phyloP scores from a whole-genome alignment of 2,888 invertebrate species.

The Synanthedon vespiformis region DNA sequence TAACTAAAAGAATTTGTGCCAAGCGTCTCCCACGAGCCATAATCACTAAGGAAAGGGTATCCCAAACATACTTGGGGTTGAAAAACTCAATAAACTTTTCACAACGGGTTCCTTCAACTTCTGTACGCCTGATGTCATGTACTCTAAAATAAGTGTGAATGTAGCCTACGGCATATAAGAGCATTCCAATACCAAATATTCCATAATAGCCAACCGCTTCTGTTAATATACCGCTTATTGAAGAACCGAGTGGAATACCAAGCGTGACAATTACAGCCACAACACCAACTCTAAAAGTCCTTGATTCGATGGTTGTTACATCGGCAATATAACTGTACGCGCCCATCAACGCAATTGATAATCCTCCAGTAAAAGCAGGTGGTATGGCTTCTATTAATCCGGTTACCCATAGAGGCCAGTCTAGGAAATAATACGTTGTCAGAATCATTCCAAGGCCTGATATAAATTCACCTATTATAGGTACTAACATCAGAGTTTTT shows the following conservation, averaged over 20 bases:
- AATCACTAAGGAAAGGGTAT: constrained; percentile 49
- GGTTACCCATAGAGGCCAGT: constrained; percentile 67
- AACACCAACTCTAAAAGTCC: constrained; percentile 73
- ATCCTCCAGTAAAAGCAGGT: constrained; percentile 70
- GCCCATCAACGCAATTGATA: constrained; percentile 67
- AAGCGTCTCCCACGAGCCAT: constrained; percentile 27
- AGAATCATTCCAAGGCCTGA: constrained; percentile 61
- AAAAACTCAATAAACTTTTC: constrained; percentile 37
- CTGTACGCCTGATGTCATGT: constrained; percentile 35
- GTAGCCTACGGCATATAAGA: constrained; percentile 40
- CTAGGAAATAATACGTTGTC: constrained; percentile 65
- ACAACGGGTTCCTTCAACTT: constrained; percentile 27
- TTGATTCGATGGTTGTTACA: constrained; percentile 67
- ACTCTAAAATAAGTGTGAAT: constrained; percentile 42
- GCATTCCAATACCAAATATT: constrained; percentile 40
- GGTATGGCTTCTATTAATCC: constrained; percentile 67
- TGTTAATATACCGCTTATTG: constrained; percentile 63
- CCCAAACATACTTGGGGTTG: constrained; percentile 44
- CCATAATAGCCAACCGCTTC: constrained; percentile 56
- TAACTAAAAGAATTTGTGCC: constrained; percentile 37
- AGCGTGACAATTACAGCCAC: constrained; percentile 65
- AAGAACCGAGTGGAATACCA: constrained; percentile 58
- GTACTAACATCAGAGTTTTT: constrained; percentile 68
- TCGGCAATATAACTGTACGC: constrained; percentile 73
- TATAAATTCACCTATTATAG: constrained; percentile 67